Percentiles rank a stretch among this genome's conserved stretches.
These are phyloP conservation scores for Alitta virens DNA, from an alignment of 2,888 invertebrate species.

Conservation along the genomic window DNA sequence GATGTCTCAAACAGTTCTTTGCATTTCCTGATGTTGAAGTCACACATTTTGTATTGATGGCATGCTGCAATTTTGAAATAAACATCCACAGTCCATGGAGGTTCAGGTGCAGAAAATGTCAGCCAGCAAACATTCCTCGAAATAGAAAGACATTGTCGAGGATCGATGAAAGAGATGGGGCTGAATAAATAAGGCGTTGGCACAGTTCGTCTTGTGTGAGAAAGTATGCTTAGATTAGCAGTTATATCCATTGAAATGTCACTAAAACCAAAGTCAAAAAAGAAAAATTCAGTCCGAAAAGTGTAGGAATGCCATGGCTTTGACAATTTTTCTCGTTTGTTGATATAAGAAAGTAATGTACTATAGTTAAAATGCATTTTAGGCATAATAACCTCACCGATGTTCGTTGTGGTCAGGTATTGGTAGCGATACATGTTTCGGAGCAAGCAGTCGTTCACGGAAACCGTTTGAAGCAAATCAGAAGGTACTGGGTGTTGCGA, in stretches of 20 bases:
- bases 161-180: conserved; percentile 23
- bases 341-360: conserved; percentile 15
- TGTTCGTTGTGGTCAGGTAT: conserved; percentile 20
- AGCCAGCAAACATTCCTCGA: conserved; percentile 30
- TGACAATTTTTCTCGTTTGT: conserved; percentile 5
- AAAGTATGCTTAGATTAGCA: background rate
- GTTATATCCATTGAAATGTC: conserved; percentile 11
- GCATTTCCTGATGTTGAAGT: conserved; percentile 15
- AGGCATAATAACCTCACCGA: conserved; percentile 30
- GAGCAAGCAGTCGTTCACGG: conserved; percentile 32
- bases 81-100: conserved; percentile 11
- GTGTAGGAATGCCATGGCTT: conserved; percentile 19
- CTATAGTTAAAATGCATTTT: conserved; percentile 17
- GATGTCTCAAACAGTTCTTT: background rate
- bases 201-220: background rate
- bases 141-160: conserved; percentile 22
- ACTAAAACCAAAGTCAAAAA: conserved; percentile 5
- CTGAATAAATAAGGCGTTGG: conserved; percentile 12
- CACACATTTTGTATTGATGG: conserved; percentile 27
- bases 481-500: background rate
- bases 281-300: conserved; percentile 27
- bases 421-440: conserved; percentile 26
- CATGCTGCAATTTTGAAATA: conserved; percentile 15
- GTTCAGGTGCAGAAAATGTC: background rate
- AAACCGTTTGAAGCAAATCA: conserved; percentile 24